Base-by-base conservation (phyloP, 2,888 invertebrate species). In the Poecilobothrus nobilitatus region DNA sequence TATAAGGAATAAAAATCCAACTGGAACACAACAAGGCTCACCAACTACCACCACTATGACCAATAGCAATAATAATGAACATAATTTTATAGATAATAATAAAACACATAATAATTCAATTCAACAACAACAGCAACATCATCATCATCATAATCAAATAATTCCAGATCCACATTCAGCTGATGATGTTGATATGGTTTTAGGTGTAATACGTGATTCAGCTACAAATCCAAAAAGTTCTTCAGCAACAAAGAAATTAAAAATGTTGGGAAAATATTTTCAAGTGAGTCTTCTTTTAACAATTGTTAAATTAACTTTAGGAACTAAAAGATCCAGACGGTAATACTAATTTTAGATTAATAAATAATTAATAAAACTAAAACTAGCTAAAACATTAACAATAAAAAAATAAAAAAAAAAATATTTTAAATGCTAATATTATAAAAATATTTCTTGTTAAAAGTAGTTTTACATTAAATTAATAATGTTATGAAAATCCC, bases 261-360 rank as follows among this genome's bases (percentile, higher is more conserved):
- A 85, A 22, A 81, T 89, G 73, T 81, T 89, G 64, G 87, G 88
- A 65, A 86, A 88, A 70, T 89, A 89, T 75, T 88, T 89, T 77
- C 88, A 89, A 71, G 86, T 89, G 70, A 87, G 86, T 75, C 85
- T 53, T 53, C 53, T 53, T 12, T 53, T 53, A 53, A 53, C 53
- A 85, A 41, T 61, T 53, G n/a, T 33, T 41, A 67, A 53, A 65
- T 61, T 65, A 65, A 22, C 65, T 53, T 44, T 68, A 65, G 66
- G 27, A 62, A 65, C 68, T 62, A 41, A 66, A 69, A 12, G n/a
- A 53, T n/a, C 18, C 15, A 53, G 53, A 18, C 53, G 12, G n/a
- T 75, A 86, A 86, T 77, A 77, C 87, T 20, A 86, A 15, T 67
- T 37, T 18, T 18, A 67, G n/a, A n/a, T n/a, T n/a, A n/a, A n/a